These are phyloP conservation scores for Cheirogaleus major DNA, from an alignment of 2,797 vertebrate genomes.

Conservation along the genomic window DNA sequence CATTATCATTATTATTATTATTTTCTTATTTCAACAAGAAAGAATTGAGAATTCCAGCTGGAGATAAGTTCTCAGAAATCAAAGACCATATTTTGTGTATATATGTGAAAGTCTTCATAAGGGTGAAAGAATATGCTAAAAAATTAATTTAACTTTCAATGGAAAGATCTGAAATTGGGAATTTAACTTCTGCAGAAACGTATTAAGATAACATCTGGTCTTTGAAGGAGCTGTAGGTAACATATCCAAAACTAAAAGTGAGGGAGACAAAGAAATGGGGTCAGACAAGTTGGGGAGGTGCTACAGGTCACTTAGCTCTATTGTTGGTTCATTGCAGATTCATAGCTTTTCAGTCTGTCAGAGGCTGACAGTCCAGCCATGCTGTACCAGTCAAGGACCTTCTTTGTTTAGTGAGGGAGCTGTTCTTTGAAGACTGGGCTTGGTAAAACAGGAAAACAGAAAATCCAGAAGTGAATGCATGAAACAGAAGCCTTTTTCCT, in stretches of 20 bases:
- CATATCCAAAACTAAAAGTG: constrained; percentile 50
- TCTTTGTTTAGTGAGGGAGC: constrained; percentile 56
- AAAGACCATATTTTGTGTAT: constrained; percentile 4
- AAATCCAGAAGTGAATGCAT: constrained; percentile 22
- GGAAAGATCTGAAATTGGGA: constrained; percentile 14
- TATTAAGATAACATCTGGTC: not conserved
- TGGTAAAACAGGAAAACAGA: constrained; percentile 40
- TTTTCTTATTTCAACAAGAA: constrained; percentile 3
- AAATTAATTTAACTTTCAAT: not conserved
- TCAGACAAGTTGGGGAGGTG: constrained; percentile 25
- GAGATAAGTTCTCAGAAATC: constrained; percentile 32
- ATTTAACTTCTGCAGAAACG: constrained; percentile 27
- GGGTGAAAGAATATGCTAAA: not conserved
- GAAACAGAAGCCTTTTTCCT: not conserved
- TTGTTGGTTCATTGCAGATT: constrained; percentile 56
- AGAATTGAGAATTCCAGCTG: not conserved
- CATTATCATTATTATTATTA: not conserved
- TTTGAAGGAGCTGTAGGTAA: constrained; percentile 64
- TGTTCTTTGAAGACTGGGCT: constrained; percentile 52
- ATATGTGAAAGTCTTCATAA: not conserved
- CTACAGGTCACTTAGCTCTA: constrained; percentile 55
- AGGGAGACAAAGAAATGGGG: constrained; percentile 50
- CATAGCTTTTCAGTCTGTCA: constrained; percentile 46
- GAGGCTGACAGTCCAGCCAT: constrained; percentile 43
- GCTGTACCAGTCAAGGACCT: constrained; percentile 11